Percentiles rank a stretch among this genome's conserved stretches.
These are phyloP conservation scores for Gila orcuttii DNA, from an alignment of 2,113 vertebrate genomes.

Conservation along the genomic window DNA sequence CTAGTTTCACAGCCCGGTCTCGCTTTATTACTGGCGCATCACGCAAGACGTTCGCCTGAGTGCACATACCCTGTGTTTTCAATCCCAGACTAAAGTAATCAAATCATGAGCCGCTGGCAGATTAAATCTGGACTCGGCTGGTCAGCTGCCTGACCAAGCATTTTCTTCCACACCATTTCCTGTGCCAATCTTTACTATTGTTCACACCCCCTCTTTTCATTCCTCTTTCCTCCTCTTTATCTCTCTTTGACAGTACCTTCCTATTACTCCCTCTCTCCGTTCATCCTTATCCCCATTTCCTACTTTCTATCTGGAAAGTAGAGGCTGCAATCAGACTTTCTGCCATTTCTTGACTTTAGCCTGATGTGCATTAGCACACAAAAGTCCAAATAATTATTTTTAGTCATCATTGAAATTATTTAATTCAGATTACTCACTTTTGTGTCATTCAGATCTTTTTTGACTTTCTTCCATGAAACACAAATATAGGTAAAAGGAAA, in stretches of 20 bases:
- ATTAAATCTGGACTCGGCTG: constrained; percentile 71
- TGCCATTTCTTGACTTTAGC: not conserved
- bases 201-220: constrained; percentile 57
- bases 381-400: not conserved
- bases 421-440: not conserved
- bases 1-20: constrained; percentile 55
- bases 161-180: constrained; percentile 70
- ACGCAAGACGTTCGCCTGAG: constrained; percentile 63
- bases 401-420: not conserved
- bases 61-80: constrained; percentile 66
- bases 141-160: constrained; percentile 70
- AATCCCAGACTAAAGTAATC: constrained; percentile 66
- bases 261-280: constrained; percentile 30
- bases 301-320: not conserved
- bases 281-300: constrained; percentile 1
- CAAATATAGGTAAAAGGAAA: no score
- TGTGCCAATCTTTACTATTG: constrained; percentile 63
- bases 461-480: no score
- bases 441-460: no score
- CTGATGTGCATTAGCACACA: not conserved
- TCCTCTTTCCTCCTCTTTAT: constrained; percentile 8
- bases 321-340: not conserved
- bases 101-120: constrained; percentile 68
- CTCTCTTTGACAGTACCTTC: constrained; percentile 17
- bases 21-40: constrained; percentile 64